Conservation (phyloP, 2,888 invertebrate genomes). For the Melinopterus prodromus region DNA sequence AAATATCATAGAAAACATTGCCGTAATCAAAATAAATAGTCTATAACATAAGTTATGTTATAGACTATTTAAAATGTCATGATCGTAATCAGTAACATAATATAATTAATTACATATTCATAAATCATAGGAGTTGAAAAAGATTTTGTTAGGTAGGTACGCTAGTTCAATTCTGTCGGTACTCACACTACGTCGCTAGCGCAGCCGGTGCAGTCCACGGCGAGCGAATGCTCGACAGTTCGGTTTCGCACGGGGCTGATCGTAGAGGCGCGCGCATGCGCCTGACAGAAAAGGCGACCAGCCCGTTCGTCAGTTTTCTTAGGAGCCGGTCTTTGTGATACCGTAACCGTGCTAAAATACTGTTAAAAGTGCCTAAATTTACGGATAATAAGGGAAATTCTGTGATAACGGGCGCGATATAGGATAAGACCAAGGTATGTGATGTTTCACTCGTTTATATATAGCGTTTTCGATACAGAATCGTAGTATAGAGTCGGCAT, state of each 20-base stretch:
- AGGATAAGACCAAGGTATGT: conserved; percentile 19
- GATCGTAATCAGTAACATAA: too few species aligned
- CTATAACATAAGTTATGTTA: too few species aligned
- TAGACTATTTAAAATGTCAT: too few species aligned
- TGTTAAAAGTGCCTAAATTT: conserved; percentile 42
- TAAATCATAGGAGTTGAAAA: not conserved
- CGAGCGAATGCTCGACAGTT: conserved; percentile 5
- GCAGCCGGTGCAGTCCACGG: not conserved
- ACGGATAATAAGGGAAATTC: conserved; percentile 26
- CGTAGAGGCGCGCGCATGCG: conserved; percentile 37
- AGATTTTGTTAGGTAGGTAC: not conserved
- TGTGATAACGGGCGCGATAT: conserved; percentile 34
- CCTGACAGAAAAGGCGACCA: conserved; percentile 40
- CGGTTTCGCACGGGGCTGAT: conserved; percentile 22
- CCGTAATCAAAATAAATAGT: too few species aligned
- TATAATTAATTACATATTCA: too few species aligned
- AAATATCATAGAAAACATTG: too few species aligned
- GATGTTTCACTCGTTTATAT: conserved; percentile 12
- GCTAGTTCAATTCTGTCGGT: not conserved
- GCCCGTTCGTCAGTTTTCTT: conserved; percentile 42
- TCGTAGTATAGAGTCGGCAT: not conserved
- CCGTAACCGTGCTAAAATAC: conserved; percentile 27
- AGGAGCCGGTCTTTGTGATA: conserved; percentile 44
- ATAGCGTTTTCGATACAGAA: conserved; percentile 11
- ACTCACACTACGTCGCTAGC: too few species aligned